Evolutionary conservation across 2,888 invertebrate genomes (phyloP).

Genomic region (Ophonus ardosiacus): DNA sequence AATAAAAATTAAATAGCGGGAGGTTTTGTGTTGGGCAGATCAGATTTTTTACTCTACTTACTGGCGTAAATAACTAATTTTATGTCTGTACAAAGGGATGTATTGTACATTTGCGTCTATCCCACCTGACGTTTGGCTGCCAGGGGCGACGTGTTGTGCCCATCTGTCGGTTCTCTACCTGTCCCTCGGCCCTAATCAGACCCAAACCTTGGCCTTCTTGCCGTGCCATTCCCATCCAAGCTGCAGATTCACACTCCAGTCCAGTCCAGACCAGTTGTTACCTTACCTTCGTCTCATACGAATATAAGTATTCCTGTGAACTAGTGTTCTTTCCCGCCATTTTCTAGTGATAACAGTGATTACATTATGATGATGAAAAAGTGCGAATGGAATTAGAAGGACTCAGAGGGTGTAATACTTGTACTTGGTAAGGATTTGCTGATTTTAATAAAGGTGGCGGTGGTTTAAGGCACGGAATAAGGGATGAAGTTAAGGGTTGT

Average conservation of each 20-base stretch:
- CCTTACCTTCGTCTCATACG: too few species aligned
- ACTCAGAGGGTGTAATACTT: not conserved
- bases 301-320: too few species aligned
- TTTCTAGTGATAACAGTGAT: too few species aligned
- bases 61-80: too few species aligned
- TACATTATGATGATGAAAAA: too few species aligned
- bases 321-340: too few species aligned
- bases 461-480: not conserved
- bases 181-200: not conserved
- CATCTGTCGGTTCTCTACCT: constrained; percentile 57
- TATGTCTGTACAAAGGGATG: not conserved
- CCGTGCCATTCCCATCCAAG: not conserved
- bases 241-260: not conserved
- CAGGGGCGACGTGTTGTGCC: constrained; percentile 41
- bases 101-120: not conserved
- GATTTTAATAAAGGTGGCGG: constrained; percentile 51
- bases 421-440: not conserved
- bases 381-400: too few species aligned
- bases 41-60: too few species aligned
- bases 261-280: not conserved
- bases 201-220: not conserved
- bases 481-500: constrained; percentile 32
- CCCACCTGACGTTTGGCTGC: constrained; percentile 52
- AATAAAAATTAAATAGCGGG: too few species aligned
- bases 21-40: too few species aligned